Percentiles rank a stretch among this genome's conserved stretches.
Evolutionary conservation across 2,113 vertebrate species (phyloP).

Genomic region (Eurystomus gularis): DNA sequence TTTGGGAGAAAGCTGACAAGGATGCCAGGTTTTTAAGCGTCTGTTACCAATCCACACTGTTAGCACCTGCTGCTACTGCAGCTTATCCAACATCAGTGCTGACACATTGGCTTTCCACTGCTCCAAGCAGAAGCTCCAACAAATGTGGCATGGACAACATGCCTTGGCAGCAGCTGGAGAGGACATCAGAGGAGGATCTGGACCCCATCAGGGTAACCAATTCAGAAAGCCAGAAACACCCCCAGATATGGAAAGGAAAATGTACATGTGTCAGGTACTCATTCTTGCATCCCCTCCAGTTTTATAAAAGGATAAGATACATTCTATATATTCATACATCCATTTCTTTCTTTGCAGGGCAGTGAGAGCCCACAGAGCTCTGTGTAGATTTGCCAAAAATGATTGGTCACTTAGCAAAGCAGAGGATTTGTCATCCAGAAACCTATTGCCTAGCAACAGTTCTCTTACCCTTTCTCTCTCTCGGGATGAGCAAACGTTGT

Average conservation of each 20-base stretch:
- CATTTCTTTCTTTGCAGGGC: background rate
- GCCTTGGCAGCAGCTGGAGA: background rate
- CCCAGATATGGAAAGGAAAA: background rate
- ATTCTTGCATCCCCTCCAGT: background rate
- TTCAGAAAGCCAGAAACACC: background rate
- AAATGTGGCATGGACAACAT: background rate
- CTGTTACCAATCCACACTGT: background rate
- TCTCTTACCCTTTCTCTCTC: background rate
- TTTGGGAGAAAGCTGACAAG: background rate
- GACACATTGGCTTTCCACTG: background rate
- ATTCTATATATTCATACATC: background rate
- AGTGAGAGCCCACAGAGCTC: background rate
- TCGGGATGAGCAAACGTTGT: fast-evolving
- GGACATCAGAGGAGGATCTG: background rate
- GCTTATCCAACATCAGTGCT: background rate
- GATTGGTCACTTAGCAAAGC: slow-evolving; percentile 40
- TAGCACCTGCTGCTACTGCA: slow-evolving; percentile 27
- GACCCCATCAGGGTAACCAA: background rate
- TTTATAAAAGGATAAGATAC: background rate
- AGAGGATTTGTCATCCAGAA: background rate
- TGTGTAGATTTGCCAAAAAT: background rate
- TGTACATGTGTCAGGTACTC: background rate
- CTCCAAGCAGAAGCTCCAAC: background rate
- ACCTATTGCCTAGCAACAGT: slow-evolving; percentile 36
- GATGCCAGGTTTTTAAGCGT: background rate